phyloP scores from a whole-genome alignment of 2,113 vertebrate genomes.

The Xiphophorus maculatus region DNA sequence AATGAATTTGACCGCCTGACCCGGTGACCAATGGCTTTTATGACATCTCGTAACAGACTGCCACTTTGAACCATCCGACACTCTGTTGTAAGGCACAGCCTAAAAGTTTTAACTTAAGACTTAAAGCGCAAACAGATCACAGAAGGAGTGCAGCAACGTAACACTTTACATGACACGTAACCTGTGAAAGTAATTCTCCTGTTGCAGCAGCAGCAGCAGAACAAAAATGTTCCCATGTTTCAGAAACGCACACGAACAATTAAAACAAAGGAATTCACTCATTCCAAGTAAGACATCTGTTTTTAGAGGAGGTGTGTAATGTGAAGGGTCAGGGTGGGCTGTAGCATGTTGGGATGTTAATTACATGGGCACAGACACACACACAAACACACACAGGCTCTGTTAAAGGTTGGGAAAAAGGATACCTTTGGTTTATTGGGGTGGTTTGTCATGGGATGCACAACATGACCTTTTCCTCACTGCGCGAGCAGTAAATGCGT shows the following conservation, averaged over 20 bases:
- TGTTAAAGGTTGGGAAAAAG: slow-evolving; percentile 59
- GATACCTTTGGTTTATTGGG: slow-evolving; percentile 64
- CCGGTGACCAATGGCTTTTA: slow-evolving; percentile 6
- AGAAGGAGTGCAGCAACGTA: background rate
- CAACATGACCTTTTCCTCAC: slow-evolving; percentile 53
- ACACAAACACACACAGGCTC: slow-evolving; percentile 37
- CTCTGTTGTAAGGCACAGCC: slow-evolving; percentile 15
- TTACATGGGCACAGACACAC: slow-evolving; percentile 41
- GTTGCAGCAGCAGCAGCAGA: slow-evolving; percentile 9
- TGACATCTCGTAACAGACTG: slow-evolving; percentile 6
- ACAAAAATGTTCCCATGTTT: slow-evolving; percentile 3
- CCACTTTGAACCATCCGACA: slow-evolving; percentile 15
- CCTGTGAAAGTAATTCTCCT: background rate
- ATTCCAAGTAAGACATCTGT: slow-evolving; percentile 70
- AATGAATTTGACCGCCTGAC: slow-evolving; percentile 13
- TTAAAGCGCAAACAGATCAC: slow-evolving; percentile 25
- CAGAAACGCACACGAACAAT: slow-evolving; percentile 3
- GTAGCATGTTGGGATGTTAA: slow-evolving; percentile 69
- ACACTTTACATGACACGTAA: background rate
- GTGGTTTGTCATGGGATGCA: slow-evolving; percentile 58
- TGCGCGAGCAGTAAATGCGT: slow-evolving; percentile 38
- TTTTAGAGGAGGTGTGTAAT: slow-evolving; percentile 60
- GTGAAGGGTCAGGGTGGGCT: slow-evolving; percentile 66
- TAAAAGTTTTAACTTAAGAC: slow-evolving; percentile 6
- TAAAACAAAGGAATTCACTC: slow-evolving; percentile 43